These are phyloP conservation scores for Synanthedon andrenaeformis DNA, from an alignment of 2,888 invertebrate species.

Conservation along the genomic window DNA sequence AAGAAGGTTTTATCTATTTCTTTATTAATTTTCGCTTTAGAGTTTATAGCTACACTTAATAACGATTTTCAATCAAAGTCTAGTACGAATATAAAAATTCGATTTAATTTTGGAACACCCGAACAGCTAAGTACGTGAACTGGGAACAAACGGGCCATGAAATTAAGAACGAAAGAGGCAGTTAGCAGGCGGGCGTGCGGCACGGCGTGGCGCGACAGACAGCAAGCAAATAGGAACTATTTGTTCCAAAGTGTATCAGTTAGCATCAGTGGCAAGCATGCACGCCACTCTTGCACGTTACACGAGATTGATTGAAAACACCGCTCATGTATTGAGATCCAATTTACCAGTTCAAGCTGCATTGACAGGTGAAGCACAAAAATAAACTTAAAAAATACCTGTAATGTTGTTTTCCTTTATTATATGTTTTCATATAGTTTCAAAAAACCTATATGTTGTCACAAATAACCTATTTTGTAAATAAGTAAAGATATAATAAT, in stretches of 20 bases:
- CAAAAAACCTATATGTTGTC: too few relatives aligned
- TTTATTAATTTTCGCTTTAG: too few relatives aligned
- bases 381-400: neutral
- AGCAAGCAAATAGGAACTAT: slow-evolving; percentile 49
- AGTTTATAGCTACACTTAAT: too few relatives aligned
- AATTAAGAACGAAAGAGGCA: slow-evolving; percentile 51
- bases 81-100: neutral
- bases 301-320: slow-evolving; percentile 27
- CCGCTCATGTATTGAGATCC: neutral
- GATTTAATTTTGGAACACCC: neutral
- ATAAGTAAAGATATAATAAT: too few relatives aligned
- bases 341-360: neutral
- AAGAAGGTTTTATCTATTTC: too few relatives aligned
- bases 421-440: too few relatives aligned
- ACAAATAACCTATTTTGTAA: too few relatives aligned
- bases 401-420: neutral
- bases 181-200: slow-evolving; percentile 13
- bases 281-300: slow-evolving; percentile 16
- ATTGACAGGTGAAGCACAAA: neutral
- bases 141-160: slow-evolving; percentile 45
- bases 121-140: slow-evolving; percentile 14
- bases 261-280: slow-evolving; percentile 12
- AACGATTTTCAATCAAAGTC: neutral
- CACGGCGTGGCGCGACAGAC: slow-evolving; percentile 24
- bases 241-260: slow-evolving; percentile 35